These are phyloP conservation scores for Chloropsis hardwickii DNA, from an alignment of 2,113 vertebrate species.

Conservation along the genomic window DNA sequence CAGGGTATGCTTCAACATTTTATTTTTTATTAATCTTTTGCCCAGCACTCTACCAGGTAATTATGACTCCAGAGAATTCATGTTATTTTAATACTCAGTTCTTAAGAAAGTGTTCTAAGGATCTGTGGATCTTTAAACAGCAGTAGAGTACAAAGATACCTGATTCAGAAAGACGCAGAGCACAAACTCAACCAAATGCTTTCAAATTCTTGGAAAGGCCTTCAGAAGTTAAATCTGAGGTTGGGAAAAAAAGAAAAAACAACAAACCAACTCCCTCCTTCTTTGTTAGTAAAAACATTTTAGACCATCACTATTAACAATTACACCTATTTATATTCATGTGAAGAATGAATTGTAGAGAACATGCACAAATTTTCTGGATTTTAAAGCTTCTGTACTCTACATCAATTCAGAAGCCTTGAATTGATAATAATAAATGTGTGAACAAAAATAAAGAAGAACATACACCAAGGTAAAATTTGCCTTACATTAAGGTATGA, in stretches of 20 bases:
- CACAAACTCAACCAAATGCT: background rate
- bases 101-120: background rate
- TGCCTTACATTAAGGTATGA: background rate
- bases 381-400: background rate
- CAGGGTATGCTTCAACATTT: background rate
- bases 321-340: background rate
- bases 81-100: conserved; percentile 6
- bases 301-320: background rate
- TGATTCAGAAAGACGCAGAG: background rate
- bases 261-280: accelerated
- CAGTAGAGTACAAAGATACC: background rate
- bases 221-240: background rate
- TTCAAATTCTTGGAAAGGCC: background rate
- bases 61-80: conserved; percentile 26
- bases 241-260: background rate
- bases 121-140: background rate
- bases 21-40: background rate
- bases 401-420: background rate
- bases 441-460: background rate
- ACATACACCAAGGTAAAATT: background rate
- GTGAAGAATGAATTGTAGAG: background rate
- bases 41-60: conserved; percentile 1
- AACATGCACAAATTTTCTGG: background rate
- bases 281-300: background rate
- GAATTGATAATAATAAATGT: background rate